A percentile compares a stretch with the other conserved stretches of the same genome.
Conservation (phyloP, 2,797 vertebrate genomes). For the Alcedo quadribrachys region DNA sequence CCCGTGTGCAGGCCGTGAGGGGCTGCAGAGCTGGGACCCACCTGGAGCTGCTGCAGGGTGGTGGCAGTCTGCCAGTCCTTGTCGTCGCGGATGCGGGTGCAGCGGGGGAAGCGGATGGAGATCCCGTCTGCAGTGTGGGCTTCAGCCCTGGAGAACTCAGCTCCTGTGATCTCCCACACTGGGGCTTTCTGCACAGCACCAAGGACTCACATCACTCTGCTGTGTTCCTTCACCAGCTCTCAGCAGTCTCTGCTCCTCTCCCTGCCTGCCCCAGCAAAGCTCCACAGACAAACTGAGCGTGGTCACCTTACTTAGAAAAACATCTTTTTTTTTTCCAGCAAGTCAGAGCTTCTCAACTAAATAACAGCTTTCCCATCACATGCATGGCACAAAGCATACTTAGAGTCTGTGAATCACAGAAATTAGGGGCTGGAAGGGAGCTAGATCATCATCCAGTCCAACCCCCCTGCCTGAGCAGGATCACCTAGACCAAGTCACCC, state of each 20-base stretch:
- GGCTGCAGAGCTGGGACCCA: slow-evolving; percentile 24
- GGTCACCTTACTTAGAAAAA: not conserved
- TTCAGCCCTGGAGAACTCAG: slow-evolving; percentile 95
- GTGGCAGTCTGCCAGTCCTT: slow-evolving; percentile 97
- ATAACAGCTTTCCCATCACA: not conserved
- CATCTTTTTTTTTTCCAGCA: rapidly evolving
- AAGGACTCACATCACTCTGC: not conserved
- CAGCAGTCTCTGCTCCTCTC: rapidly evolving
- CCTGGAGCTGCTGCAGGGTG: slow-evolving; percentile 91
- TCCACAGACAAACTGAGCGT: rapidly evolving
- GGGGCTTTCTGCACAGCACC: slow-evolving; percentile 84
- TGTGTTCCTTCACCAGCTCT: not conserved
- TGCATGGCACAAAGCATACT: not conserved
- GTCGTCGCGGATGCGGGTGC: slow-evolving; percentile 94
- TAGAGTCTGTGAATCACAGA: not conserved
- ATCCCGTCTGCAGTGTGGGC: slow-evolving; percentile 98
- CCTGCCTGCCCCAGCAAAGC: not conserved
- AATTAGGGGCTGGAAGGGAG: no score
- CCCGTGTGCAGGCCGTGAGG: no score
- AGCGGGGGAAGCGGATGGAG: slow-evolving; percentile 97
- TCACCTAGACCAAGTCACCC: no score
- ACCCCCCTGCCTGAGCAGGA: no score
- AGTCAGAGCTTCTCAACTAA: not conserved
- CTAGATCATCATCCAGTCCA: no score
- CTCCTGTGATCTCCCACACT: slow-evolving; percentile 98